phyloP scores from a whole-genome alignment of 2,797 vertebrate genomes.

The Coranthus polyacanthus region DNA sequence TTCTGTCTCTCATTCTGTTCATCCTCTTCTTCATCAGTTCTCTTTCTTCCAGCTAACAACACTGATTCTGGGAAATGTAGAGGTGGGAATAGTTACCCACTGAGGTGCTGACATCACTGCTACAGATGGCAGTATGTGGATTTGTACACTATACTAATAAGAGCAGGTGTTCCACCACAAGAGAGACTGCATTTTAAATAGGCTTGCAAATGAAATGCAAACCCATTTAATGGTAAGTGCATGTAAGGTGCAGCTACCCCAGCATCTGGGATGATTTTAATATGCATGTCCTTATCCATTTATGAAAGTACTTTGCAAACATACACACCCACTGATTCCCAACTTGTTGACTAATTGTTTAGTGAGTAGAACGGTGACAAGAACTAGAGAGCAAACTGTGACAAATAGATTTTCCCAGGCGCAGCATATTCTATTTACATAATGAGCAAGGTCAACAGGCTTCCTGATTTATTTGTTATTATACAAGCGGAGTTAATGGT shows the following conservation, averaged over 20 bases:
- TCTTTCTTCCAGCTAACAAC: slow-evolving; percentile 56
- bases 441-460: slow-evolving; percentile 61
- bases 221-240: slow-evolving; percentile 68
- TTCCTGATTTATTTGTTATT: slow-evolving; percentile 43
- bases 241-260: slow-evolving; percentile 57
- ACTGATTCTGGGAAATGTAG: slow-evolving; percentile 57
- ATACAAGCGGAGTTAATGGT: slow-evolving; percentile 26
- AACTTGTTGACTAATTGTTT: slow-evolving; percentile 69
- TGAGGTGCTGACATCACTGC: slow-evolving; percentile 67
- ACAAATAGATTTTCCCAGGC: slow-evolving; percentile 59
- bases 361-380: slow-evolving; percentile 39
- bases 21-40: slow-evolving; percentile 55
- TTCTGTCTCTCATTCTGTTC: slow-evolving; percentile 50
- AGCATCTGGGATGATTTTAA: slow-evolving; percentile 69
- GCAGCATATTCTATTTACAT: slow-evolving; percentile 43
- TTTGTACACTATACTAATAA: slow-evolving; percentile 73
- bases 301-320: slow-evolving; percentile 62
- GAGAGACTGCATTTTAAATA: slow-evolving; percentile 67
- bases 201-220: slow-evolving; percentile 68
- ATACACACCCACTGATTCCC: slow-evolving; percentile 52
- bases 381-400: slow-evolving; percentile 57
- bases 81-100: slow-evolving; percentile 69
- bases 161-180: slow-evolving; percentile 75
- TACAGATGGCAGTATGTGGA: slow-evolving; percentile 75
- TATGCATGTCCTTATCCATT: slow-evolving; percentile 62